Evolutionary conservation across 2,888 invertebrate genomes (phyloP), one percentile per base, ranked within the genome.

Genomic region (Brenthis daphne): DNA sequence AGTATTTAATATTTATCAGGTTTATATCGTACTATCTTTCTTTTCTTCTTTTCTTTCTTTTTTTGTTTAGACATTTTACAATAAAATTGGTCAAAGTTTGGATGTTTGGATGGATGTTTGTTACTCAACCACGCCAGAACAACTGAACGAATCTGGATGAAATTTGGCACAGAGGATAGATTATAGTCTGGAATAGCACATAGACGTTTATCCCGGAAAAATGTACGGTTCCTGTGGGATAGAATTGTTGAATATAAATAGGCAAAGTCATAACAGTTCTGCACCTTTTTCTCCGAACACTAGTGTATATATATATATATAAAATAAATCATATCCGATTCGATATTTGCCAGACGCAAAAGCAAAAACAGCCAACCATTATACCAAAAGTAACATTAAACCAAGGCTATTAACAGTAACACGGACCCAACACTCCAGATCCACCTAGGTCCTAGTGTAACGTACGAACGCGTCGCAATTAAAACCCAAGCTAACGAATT

Each of bases 401-500:
- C 67, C 60, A 48, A 61, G 61, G 55, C 67, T 33, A 67, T 67
- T 67, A 67, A 67, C 47, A 56, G 57, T 37, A 57, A 64, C 64
- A 48, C 65, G 65, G 57, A 58, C 57, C 57, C n/a, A 56, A 20
- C 67, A 61, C 64, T 65, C 64, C 50, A 67, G 61, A 55, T n/a
- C 65, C 57, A 58, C 48, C 57, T 14, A 53, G 50, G 57, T 53
- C 48, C 57, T 14, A 51, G 55, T 55, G 60, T 50, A 65, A 56
- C 56, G 55, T 56, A 47, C 55, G 37, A 54, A 16, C 63, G 37
- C 69, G 66, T 61, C 57, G 66, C 66, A 69, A 69, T 69, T 69
- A 69, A 69, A 69, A 69, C 63, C 50, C 33, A 47, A 56, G 65
- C 69, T 69, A 69, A 69, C 69, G 69, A 69, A 63, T 69, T 51